Evolutionary conservation across 2,888 invertebrate species (phyloP).

Genomic region (Lepidocyrtoides sp.): DNA sequence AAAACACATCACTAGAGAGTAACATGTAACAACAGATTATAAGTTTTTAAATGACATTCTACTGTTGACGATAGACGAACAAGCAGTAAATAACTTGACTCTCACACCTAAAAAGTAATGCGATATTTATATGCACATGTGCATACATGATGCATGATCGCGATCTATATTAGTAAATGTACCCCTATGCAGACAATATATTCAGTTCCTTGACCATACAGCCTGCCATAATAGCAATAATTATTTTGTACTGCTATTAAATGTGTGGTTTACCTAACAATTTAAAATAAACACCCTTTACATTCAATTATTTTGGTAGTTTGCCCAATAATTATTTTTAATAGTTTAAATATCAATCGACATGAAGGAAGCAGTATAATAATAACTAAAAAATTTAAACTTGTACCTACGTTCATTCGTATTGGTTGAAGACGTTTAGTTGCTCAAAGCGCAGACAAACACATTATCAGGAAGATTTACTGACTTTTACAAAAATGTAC

Average conservation of each 20-base stretch:
- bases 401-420: slow-evolving; percentile 24
- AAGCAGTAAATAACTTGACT: neutral
- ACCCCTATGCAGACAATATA: too few species aligned
- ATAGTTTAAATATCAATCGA: neutral
- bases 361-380: too few species aligned
- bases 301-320: neutral
- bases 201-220: too few species aligned
- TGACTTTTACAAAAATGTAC: too few species aligned
- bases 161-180: too few species aligned
- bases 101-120: neutral
- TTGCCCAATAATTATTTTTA: neutral
- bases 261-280: neutral
- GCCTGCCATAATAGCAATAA: neutral
- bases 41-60: neutral
- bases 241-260: neutral
- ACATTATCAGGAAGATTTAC: too few species aligned
- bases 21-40: too few species aligned
- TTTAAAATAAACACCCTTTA: neutral
- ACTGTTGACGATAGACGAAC: neutral
- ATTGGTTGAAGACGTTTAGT: neutral
- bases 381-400: too few species aligned
- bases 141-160: too few species aligned
- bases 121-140: too few species aligned
- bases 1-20: too few species aligned
- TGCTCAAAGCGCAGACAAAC: too few species aligned